A percentile compares a stretch with the other conserved stretches of the same genome.
phyloP scores from a whole-genome alignment of 2,113 vertebrate genomes.

The Pandion haliaetus region DNA sequence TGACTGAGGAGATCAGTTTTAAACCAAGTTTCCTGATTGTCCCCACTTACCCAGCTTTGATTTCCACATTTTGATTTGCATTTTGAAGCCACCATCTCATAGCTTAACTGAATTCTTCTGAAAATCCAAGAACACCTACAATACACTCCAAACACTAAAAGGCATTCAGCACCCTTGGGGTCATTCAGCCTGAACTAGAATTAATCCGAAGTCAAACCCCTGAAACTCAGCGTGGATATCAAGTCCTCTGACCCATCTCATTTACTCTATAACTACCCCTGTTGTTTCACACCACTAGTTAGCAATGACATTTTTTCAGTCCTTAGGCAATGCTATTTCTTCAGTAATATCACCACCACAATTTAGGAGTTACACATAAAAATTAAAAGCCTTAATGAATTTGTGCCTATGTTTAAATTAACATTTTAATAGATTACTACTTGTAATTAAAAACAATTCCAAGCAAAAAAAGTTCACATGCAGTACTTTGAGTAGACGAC shows the following conservation, averaged over 20 bases:
- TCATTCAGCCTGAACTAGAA: background rate
- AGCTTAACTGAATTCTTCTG: background rate
- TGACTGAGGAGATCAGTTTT: background rate
- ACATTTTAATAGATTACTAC: background rate
- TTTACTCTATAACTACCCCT: background rate
- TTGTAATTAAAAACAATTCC: background rate
- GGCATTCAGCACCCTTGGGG: background rate
- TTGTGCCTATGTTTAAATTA: background rate
- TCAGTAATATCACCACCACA: background rate
- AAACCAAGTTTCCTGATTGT: background rate
- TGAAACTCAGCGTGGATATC: accelerated
- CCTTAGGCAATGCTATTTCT: background rate
- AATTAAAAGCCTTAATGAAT: background rate
- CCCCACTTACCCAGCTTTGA: background rate
- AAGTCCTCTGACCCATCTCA: background rate
- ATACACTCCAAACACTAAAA: background rate
- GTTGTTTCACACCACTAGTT: background rate
- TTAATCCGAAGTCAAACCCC: background rate
- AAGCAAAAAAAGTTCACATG: background rate
- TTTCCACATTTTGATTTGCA: background rate
- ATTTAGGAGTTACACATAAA: background rate
- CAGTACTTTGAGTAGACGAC: background rate
- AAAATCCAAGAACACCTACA: background rate
- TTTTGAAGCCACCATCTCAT: background rate
- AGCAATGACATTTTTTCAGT: background rate